A percentile compares a stretch with the other conserved stretches of the same genome.
phyloP scores from a whole-genome alignment of 2,888 invertebrate species.

The Leistus spinibarbis region DNA sequence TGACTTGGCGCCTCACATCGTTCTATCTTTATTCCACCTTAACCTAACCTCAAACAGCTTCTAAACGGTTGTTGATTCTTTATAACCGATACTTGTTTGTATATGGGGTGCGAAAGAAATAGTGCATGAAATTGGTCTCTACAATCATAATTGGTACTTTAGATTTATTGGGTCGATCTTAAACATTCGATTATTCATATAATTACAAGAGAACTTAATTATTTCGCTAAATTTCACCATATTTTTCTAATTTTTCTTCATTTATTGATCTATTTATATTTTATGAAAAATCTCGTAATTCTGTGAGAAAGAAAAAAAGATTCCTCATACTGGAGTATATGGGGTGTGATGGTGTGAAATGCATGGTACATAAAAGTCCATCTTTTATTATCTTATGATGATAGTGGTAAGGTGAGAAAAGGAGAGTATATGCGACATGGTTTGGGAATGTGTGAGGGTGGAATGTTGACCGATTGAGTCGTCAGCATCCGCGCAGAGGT shows the following conservation, averaged over 20 bases:
- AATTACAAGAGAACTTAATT: too few species aligned
- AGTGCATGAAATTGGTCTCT: neutral
- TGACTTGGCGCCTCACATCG: neutral
- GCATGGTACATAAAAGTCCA: too few species aligned
- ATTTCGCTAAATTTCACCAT: too few species aligned
- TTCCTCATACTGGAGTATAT: neutral
- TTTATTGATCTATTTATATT: neutral
- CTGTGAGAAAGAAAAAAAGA: neutral
- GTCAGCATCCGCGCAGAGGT: conserved; percentile 9
- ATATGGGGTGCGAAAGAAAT: neutral
- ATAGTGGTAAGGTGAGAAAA: neutral
- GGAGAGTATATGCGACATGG: neutral
- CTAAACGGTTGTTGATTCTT: neutral
- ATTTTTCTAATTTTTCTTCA: too few species aligned
- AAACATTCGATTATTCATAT: too few species aligned
- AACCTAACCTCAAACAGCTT: neutral
- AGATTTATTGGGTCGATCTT: too few species aligned
- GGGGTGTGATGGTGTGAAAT: neutral
- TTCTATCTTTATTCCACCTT: neutral
- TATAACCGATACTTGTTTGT: neutral
- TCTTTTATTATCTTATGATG: neutral
- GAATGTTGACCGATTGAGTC: conserved; percentile 15
- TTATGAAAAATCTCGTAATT: neutral
- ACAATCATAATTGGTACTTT: neutral
- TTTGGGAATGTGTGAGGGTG: conserved; percentile 25